Evolutionary conservation across 2,888 invertebrate species (phyloP).

Genomic region (Oscheius sp.): DNA sequence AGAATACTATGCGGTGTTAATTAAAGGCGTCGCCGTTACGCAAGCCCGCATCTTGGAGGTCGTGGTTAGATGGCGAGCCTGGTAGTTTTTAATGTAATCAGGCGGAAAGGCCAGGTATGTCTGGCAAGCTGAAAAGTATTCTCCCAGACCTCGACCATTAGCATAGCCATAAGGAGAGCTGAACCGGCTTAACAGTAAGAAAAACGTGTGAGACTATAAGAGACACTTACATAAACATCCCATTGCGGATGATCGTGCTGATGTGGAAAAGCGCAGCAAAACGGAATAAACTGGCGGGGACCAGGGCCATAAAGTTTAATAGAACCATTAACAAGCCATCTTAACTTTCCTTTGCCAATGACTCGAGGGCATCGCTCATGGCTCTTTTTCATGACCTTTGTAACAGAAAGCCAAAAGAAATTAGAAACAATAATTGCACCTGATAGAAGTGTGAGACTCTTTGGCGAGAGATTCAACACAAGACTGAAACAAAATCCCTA

Average conservation of each 20-base stretch:
- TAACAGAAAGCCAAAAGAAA: not conserved
- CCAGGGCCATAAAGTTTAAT: constrained; percentile 28
- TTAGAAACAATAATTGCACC: not conserved
- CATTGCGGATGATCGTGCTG: constrained; percentile 20
- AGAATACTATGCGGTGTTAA: constrained; percentile 21
- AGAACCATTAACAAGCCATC: constrained; percentile 22
- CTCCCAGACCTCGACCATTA: not conserved
- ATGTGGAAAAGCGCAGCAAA: constrained; percentile 22
- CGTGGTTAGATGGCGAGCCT: not conserved
- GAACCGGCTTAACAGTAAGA: constrained; percentile 1
- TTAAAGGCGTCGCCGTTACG: constrained; percentile 15
- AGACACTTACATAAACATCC: constrained; percentile 23
- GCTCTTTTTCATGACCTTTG: not conserved
- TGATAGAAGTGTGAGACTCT: not conserved
- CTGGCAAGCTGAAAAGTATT: not conserved
- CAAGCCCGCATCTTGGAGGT: constrained; percentile 9
- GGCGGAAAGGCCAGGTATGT: not conserved
- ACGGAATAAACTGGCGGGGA: constrained; percentile 27
- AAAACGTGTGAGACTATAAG: constrained; percentile 14
- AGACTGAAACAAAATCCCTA: not conserved
- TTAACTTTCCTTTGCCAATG: constrained; percentile 12
- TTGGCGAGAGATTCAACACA: not conserved
- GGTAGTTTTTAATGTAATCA: not conserved
- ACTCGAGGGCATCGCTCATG: too few relatives aligned
- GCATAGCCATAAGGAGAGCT: not conserved